Conservation (phyloP, 2,113 vertebrate species). For the Malaclemys terrapin region DNA sequence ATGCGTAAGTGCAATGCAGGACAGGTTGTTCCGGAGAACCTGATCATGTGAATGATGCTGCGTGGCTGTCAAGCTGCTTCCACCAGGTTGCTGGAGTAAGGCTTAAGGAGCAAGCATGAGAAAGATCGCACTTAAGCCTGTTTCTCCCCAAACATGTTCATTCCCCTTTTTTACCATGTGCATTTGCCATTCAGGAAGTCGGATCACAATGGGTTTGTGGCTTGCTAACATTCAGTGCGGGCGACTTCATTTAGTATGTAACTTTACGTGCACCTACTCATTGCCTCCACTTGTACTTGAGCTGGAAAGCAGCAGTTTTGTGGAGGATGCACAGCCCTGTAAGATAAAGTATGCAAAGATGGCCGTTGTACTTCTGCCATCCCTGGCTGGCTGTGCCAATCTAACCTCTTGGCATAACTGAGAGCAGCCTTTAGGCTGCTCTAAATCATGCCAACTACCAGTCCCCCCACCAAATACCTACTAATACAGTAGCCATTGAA, state of each 20-base stretch:
- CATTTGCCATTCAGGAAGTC: not conserved
- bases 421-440: not conserved
- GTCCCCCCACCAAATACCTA: not conserved
- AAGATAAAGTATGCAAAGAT: not conserved
- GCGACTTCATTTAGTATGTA: not conserved
- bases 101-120: not conserved
- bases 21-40: not conserved
- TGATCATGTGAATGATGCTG: conserved; percentile 3
- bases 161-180: not conserved
- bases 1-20: not conserved
- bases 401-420: not conserved
- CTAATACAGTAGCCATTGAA: not conserved
- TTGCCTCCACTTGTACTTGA: not conserved
- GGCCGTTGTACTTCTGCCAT: not conserved
- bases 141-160: not conserved
- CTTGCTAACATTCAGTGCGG: not conserved
- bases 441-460: not conserved
- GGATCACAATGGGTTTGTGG: not conserved
- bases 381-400: not conserved
- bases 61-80: conserved; percentile 21
- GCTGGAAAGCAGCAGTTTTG: not conserved
- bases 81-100: conserved; percentile 37
- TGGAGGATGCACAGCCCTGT: not conserved
- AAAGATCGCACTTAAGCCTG: not conserved
- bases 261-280: not conserved